phyloP scores from a whole-genome alignment of 2,113 vertebrate genomes.

The Hyperopisus bebe region DNA sequence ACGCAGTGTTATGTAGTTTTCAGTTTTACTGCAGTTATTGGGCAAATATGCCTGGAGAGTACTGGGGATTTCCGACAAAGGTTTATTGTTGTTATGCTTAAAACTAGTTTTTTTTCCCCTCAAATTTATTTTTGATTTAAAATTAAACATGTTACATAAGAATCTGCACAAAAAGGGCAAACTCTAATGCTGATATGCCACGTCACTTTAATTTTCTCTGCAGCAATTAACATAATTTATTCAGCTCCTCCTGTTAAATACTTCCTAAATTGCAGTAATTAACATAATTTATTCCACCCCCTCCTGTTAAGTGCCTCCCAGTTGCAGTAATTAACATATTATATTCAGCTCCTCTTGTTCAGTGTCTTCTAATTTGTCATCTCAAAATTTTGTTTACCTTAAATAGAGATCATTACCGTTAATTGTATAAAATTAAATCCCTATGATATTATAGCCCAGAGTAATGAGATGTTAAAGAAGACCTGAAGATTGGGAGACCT shows the following conservation, averaged over 20 bases:
- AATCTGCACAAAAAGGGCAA: neutral
- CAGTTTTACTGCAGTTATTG: neutral
- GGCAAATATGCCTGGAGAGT: neutral
- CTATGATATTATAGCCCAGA: neutral
- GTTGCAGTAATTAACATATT: neutral
- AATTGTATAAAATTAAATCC: neutral
- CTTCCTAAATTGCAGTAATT: neutral
- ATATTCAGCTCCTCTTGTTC: neutral
- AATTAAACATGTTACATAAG: neutral
- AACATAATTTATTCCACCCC: neutral
- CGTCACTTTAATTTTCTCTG: neutral
- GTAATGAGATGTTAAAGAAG: neutral
- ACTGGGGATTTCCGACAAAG: neutral
- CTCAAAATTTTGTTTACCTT: neutral
- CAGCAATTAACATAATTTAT: neutral
- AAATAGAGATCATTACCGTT: neutral
- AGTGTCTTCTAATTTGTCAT: neutral
- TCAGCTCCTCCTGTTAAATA: neutral
- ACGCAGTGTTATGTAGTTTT: neutral
- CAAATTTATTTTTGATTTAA: neutral
- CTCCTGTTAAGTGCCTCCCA: neutral
- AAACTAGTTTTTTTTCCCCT: neutral
- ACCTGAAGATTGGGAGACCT: neutral
- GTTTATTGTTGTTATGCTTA: neutral
- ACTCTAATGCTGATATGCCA: neutral